Base-by-base conservation (phyloP, 2,888 invertebrate species). In the Sinopyrophorus schimmeli region DNA sequence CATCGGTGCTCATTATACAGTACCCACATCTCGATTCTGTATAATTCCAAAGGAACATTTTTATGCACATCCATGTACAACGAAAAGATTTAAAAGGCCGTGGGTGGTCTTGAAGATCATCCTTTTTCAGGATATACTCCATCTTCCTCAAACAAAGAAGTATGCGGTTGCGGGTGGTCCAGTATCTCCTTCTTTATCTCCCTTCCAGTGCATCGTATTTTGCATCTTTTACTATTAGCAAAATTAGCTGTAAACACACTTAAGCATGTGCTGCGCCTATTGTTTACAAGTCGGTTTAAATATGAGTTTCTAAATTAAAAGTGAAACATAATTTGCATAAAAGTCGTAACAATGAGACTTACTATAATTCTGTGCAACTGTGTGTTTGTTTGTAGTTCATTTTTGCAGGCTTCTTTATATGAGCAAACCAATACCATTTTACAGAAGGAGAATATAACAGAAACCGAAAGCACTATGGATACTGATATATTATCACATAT, bases 151-250 rank as follows among this genome's bases (percentile, higher is more conserved):
- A 21, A 30, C 40, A 28, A 9, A 30, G 30, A 37, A 47, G 37
- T 40, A 37, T 40, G 39, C 46, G 40, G 55, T 55, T 51, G 58
- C 54, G 62, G 60, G 62, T 62, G 60, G 60, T 61, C 59, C 54
- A 12, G n/a, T n/a, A n/a, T n/a, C n/a, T 17, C 43, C 17, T 15
- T 54, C 53, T 58, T 51, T n/a, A 20, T 56, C 52, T 49, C 24
- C 26, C 40, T 30, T 28, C 9, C 16, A 27, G 28, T 34, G 6
- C 17, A 28, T 28, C 10, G n/a, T 12, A 28, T 52, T 30, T 42
- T 47, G 20, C 17, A 6, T 53, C 48, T 46, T 18, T 11, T 24
- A 34, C 3, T 27, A 6, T 24, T n/a, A n/a, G n/a, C n/a, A n/a
- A n/a, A n/a, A n/a, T n/a, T n/a, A n/a, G 30, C 32, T 18, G 40